Evolutionary conservation across 2,888 invertebrate species (phyloP), one percentile per base, ranked within the genome.

Genomic region (Cryptocheilus praepositus): DNA sequence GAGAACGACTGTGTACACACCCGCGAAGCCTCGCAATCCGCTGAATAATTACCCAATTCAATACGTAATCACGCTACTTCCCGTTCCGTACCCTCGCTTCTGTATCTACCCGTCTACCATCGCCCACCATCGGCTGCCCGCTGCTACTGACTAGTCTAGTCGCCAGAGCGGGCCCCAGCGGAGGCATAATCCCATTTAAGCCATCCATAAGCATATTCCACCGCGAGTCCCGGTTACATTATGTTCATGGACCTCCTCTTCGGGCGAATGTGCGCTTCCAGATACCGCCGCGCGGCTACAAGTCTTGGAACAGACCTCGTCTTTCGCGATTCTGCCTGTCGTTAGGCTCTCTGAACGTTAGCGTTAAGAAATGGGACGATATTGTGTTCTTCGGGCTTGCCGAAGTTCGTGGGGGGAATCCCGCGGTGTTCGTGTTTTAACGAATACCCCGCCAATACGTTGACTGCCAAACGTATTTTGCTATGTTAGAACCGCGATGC

Each of bases 11-110:
- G 73, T 78, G 67, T 70, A 66, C 67, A 77, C 61, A 62, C 58
- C 63, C 45, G 44, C 71, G 71, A 71, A 73, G 73, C 67, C 55
- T 74, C 72, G 72, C 79, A 79, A 79, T 81, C 76, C 74, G 64
- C 64, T 80, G 83, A 84, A 83, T 84, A 83, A 84, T 84, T 84
- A 78, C 76, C 73, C 80, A 67, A 84, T 84, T 84, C 82, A 83
- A 84, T 84, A 74, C 75, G 77, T 83, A 83, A 84, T 83, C 79
- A 82, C 70, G 81, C 81, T 80, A 84, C 84, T 82, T 83, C 77
- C 82, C 70, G 74, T 64, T 63, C 65, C 49, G 45, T 54, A 49
- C 49, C 19, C 16, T 46, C 15, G 16, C 36, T 36, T 16, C 16
- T 56, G 28, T 11, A 19, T 15, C 7, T 16, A 18, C n/a, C 43